Evolutionary conservation across 2,888 invertebrate genomes (phyloP).

Genomic region (Melanostoma mellinum): DNA sequence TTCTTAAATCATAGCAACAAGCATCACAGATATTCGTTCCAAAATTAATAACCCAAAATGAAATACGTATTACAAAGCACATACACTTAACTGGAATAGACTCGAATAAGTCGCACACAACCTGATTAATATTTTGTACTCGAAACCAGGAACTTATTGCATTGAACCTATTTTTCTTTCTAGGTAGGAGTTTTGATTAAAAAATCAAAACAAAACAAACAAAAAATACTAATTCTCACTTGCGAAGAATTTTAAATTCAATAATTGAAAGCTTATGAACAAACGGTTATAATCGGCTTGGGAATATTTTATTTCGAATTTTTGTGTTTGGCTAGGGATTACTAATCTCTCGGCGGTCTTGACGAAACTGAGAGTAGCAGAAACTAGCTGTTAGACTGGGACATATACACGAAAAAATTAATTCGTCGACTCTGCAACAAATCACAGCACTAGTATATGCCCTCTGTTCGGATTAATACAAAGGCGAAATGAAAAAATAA

Average conservation of each 20-base stretch:
- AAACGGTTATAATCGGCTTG: constrained; percentile 1
- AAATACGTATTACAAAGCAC: constrained; percentile 4
- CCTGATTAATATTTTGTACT: constrained; percentile 1
- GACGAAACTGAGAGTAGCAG: constrained; percentile 67
- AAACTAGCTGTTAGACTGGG: constrained; percentile 48
- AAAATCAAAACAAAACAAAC: too few relatives aligned
- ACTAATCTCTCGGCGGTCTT: constrained; percentile 68
- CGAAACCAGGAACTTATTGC: not conserved
- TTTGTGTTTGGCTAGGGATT: constrained; percentile 28
- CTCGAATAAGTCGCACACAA: constrained; percentile 25
- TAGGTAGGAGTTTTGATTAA: too few relatives aligned
- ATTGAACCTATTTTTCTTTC: too few relatives aligned
- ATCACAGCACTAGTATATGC: constrained; percentile 68
- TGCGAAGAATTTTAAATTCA: too few relatives aligned
- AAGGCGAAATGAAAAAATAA: constrained; percentile 48
- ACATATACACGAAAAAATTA: constrained; percentile 58
- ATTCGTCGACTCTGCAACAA: constrained; percentile 67
- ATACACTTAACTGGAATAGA: constrained; percentile 13
- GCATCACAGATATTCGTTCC: constrained; percentile 32
- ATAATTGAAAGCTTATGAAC: not conserved
- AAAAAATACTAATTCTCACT: too few relatives aligned
- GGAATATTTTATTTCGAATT: constrained; percentile 12
- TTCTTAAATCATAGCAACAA: constrained; percentile 30
- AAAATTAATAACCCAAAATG: too few relatives aligned
- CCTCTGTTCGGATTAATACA: constrained; percentile 70